A percentile compares a stretch with the other conserved stretches of the same genome.
Evolutionary conservation across 2,888 invertebrate genomes (phyloP).

Genomic region (Drosophila kanekoi): DNA sequence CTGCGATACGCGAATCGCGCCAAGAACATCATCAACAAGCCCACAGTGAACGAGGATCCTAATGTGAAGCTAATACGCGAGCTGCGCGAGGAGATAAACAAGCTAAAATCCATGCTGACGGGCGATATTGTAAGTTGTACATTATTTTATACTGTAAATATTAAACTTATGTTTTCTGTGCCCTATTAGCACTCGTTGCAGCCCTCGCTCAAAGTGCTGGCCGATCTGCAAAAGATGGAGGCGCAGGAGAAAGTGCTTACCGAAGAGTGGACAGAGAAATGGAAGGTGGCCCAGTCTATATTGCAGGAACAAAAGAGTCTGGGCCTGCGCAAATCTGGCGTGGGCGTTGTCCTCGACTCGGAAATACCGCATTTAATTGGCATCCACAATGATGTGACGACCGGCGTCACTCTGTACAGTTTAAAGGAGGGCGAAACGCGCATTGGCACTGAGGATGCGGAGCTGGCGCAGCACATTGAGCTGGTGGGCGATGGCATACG

Average conservation of each 20-base stretch:
- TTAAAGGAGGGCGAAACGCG: conserved; percentile 95
- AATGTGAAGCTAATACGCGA: conserved; percentile 95
- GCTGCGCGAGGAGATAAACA: conserved; percentile 93
- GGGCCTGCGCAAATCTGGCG: conserved; percentile 93
- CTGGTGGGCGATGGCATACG: conserved; percentile 91
- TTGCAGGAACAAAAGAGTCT: conserved; percentile 94
- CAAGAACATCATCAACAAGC: conserved; percentile 96
- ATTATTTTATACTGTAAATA: background rate
- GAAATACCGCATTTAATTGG: conserved; percentile 96
- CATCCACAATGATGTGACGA: conserved; percentile 96
- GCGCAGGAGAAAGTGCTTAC: conserved; percentile 95
- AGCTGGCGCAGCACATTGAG: conserved; percentile 90
- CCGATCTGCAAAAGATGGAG: conserved; percentile 95
- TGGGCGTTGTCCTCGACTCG: conserved; percentile 95
- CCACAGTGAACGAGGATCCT: conserved; percentile 95
- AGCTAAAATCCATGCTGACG: conserved; percentile 90
- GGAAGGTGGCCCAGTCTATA: conserved; percentile 95
- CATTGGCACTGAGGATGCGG: conserved; percentile 92
- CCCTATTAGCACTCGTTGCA: conserved; percentile 86
- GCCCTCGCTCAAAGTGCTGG: conserved; percentile 89
- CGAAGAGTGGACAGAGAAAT: conserved; percentile 97
- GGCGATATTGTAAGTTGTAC: conserved; percentile 87
- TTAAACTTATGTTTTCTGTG: background rate
- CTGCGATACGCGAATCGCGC: conserved; percentile 95
- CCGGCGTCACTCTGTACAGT: conserved; percentile 96